Percentiles rank a stretch among this genome's conserved stretches.
Evolutionary conservation across 2,888 invertebrate species (phyloP).

Genomic region (Iphiclides podalirius): DNA sequence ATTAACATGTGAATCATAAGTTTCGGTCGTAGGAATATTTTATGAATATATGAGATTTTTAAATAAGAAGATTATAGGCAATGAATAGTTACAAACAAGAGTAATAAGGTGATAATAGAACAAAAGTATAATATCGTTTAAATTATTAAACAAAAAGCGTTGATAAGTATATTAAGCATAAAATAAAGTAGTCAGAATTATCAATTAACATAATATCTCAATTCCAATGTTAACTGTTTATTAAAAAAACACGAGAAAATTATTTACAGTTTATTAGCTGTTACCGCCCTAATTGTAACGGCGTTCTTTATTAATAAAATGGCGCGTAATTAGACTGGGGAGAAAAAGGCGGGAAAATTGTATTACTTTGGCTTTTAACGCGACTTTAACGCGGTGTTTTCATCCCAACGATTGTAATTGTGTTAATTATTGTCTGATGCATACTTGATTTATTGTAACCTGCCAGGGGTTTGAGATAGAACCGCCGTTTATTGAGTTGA

Average conservation of each 20-base stretch:
- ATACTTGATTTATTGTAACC: constrained; percentile 47
- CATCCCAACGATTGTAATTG: constrained; percentile 65
- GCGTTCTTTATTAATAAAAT: constrained; percentile 73
- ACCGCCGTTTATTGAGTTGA: constrained; percentile 1
- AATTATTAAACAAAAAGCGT: background rate
- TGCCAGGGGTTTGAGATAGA: background rate
- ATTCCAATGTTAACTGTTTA: constrained; percentile 11
- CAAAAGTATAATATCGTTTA: too few species aligned
- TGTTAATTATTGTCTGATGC: constrained; percentile 69
- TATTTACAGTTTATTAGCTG: constrained; percentile 41
- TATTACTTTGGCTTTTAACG: constrained; percentile 67
- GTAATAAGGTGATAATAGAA: too few species aligned
- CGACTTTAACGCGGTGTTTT: constrained; percentile 65
- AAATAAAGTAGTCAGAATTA: background rate
- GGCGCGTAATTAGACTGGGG: constrained; percentile 73
- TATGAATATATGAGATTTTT: too few species aligned
- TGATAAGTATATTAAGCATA: background rate
- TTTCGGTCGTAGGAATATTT: too few species aligned
- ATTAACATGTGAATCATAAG: too few species aligned
- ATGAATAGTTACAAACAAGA: too few species aligned
- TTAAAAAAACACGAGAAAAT: constrained; percentile 33
- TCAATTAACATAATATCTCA: constrained; percentile 8
- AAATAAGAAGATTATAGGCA: too few species aligned
- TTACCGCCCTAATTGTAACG: constrained; percentile 62
- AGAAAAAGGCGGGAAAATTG: constrained; percentile 72